Conservation (phyloP, 2,113 vertebrate genomes). For the Aix galericulata region DNA sequence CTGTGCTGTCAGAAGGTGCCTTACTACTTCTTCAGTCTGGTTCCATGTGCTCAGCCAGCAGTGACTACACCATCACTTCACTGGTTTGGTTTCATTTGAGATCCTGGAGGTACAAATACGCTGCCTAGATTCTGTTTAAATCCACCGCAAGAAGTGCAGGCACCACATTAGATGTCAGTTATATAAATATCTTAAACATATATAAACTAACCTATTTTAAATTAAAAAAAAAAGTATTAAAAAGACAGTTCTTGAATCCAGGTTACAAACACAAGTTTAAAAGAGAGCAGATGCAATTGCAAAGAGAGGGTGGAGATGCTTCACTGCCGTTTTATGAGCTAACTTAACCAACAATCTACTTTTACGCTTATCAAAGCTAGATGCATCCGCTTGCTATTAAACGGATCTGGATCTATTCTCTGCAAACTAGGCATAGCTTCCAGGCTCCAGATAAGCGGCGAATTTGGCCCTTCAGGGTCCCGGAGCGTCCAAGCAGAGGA, state of each 20-base stretch:
- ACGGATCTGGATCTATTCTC: neutral
- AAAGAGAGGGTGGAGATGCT: neutral
- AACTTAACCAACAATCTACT: neutral
- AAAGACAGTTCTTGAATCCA: neutral
- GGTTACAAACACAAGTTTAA: neutral
- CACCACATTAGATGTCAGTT: neutral
- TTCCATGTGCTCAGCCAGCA: neutral
- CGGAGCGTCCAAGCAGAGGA: neutral
- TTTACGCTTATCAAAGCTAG: conserved; percentile 12
- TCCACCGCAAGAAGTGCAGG: neutral
- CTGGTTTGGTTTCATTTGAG: neutral
- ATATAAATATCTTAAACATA: neutral
- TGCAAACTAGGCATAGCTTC: neutral
- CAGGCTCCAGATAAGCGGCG: neutral
- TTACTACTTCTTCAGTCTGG: neutral
- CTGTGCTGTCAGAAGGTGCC: neutral
- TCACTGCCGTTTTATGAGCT: neutral
- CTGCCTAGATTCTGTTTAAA: neutral
- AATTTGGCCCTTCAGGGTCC: neutral
- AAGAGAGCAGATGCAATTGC: neutral
- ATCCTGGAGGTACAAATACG: neutral
- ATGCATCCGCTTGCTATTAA: conserved; percentile 15
- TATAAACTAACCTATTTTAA: neutral
- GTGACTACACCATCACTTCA: neutral
- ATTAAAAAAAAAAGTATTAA: neutral